Evolutionary conservation across 2,888 invertebrate genomes (phyloP), one percentile per base, ranked within the genome.

Genomic region (Cryptops parisi): DNA sequence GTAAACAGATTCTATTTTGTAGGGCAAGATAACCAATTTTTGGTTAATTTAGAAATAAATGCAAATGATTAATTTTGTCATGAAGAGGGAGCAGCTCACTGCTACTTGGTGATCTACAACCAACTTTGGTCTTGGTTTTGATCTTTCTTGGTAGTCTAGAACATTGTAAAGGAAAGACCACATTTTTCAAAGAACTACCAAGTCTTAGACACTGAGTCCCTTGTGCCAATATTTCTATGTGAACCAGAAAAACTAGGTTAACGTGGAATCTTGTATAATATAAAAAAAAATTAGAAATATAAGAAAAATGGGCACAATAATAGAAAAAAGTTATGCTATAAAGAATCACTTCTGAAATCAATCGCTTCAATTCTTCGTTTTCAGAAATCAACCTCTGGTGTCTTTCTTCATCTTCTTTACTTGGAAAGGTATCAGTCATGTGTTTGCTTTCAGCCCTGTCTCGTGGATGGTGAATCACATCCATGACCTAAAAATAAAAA

Each of bases 301-400:
- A 33, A 33, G 9, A 33, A 33, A 33, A 9, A 33, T 15, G 9
- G 9, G 15, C 15, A 12, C 38, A 12, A 12, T 33, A 33, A 33
- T 33, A 33, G n/a, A n/a, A n/a, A n/a, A n/a, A n/a, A n/a, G n/a
- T n/a, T n/a, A n/a, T n/a, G n/a, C n/a, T n/a, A 41, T n/a, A 41
- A 21, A 6, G 9, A 19, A 17, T 19, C 19, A 93, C 94, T 79
- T 86, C 86, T 60, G 86, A 80, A 67, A 98, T 94, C 62, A 94
- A 82, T 72, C 85, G 84, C 74, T 94, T 91, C 58, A 98, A 76
- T 65, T 96, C 91, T 67, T 94, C 94, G 70, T 98, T 98, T 73
- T 98, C 97, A 58, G 79, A 80, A 54, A 91, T 77, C 54, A 98
- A 75, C 65, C 90, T 89, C 64, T 90, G 84, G 70, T 93, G 93